Evolutionary conservation across 30 jellyfish, hydroid and myxozoan genomes (phyloP), one percentile per base, ranked within the genome.

Genomic region (Rhopilema esculentum): DNA sequence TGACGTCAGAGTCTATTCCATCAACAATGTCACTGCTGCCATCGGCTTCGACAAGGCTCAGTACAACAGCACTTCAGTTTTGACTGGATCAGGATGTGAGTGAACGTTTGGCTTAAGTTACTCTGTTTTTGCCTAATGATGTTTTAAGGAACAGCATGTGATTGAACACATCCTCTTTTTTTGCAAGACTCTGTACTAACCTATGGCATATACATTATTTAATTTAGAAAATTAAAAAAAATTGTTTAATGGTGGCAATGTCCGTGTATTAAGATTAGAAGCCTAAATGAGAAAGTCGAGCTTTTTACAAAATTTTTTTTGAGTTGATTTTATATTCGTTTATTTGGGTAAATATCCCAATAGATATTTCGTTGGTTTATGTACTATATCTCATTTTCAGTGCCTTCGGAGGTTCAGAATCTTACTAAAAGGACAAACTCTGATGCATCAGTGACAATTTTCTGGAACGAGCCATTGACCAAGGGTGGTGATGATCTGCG

Each of bases 21-120:
- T 57, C 28, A 93, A 93, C 62, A 84, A 88, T 29, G 97, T 88
- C 82, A 93, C 98, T 20, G 67, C 21, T 1, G 90, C 89, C 4
- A 88, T 90, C 82, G 97, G 91, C 6, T 40, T 40, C 57, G 57
- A 40, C 6, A 40, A 40, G 12, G 57, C 57, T 6, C 9, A 40
- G 12, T 40, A 40, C 12, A 40, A 40, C 57, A 40, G 57, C 57
- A 40, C 57, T 21, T 24, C 81, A 52, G 88, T 93, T 72, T 82
- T 21, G 50, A 93, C 98, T 0, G 25, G 19, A 1, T 73, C 88
- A 82, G 98, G 98, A 70, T 86, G 98, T 93, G 81, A 85, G 98
- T 80, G 57, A 40, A 40, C 12, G 9, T 2, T 40, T 40, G 57
- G 9, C 57, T n/a, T n/a, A n/a, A n/a, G n/a, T n/a, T n/a, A n/a